These are phyloP conservation scores for Melanotaenia duboulayi DNA, from an alignment of 2,113 vertebrate genomes.

Conservation along the genomic window DNA sequence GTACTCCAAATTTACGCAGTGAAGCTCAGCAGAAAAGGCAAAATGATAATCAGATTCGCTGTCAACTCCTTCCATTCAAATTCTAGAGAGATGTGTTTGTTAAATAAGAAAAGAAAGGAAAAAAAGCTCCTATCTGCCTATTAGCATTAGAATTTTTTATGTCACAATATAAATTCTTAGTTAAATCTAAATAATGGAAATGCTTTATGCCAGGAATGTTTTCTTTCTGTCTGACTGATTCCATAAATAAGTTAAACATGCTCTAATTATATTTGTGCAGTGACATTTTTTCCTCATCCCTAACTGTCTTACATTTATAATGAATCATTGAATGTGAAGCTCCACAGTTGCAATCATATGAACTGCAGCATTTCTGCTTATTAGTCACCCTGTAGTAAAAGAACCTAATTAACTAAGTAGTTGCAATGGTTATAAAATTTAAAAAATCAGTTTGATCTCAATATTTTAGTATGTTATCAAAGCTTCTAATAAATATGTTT, in stretches of 20 bases:
- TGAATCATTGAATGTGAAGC: neutral
- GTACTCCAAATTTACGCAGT: neutral
- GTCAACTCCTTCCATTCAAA: neutral
- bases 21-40: neutral
- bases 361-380: slow-evolving; percentile 4
- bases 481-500: neutral
- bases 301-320: slow-evolving; percentile 15
- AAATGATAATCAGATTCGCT: slow-evolving; percentile 11
- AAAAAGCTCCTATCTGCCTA: neutral
- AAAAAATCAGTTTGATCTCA: neutral
- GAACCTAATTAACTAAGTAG: slow-evolving; percentile 1
- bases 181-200: slow-evolving; percentile 4
- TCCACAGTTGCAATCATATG: neutral
- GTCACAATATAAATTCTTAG: neutral
- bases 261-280: slow-evolving; percentile 31
- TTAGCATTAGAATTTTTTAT: too few species aligned
- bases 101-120: neutral
- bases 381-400: slow-evolving; percentile 7
- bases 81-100: neutral
- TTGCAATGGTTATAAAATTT: neutral
- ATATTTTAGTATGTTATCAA: neutral
- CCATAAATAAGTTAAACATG: slow-evolving; percentile 10
- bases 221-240: slow-evolving; percentile 1
- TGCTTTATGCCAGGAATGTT: neutral
- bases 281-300: slow-evolving; percentile 16